A percentile compares a stretch with the other conserved stretches of the same genome.
Conservation (phyloP, 2,888 invertebrate species). For the Gryllus longicercus region DNA sequence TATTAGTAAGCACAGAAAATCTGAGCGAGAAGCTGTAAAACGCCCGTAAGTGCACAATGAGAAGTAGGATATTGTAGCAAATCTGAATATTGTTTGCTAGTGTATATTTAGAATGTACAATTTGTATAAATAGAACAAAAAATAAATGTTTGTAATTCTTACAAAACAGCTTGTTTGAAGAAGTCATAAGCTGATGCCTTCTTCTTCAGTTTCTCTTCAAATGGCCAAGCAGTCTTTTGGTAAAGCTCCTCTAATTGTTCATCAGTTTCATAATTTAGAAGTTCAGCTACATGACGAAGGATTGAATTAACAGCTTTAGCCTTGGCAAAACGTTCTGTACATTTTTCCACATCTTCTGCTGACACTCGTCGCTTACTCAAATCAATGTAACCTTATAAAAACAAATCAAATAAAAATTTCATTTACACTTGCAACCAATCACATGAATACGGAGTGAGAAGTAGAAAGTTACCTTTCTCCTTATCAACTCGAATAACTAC, state of each 20-base stretch:
- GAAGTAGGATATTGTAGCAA: neutral
- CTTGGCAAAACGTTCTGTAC: slow-evolving; percentile 97
- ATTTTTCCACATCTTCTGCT: slow-evolving; percentile 95
- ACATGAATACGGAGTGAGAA: neutral
- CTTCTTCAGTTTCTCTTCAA: slow-evolving; percentile 94
- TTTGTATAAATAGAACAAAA: neutral
- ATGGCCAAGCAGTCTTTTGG: slow-evolving; percentile 95
- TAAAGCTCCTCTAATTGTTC: slow-evolving; percentile 93
- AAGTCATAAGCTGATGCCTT: slow-evolving; percentile 96
- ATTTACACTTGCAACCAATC: neutral
- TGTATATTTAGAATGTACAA: neutral
- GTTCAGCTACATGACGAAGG: slow-evolving; percentile 92
- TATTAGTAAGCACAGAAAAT: neutral
- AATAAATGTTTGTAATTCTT: slow-evolving; percentile 46
- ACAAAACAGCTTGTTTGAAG: slow-evolving; percentile 97
- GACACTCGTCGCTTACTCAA: slow-evolving; percentile 98
- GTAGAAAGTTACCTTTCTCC: slow-evolving; percentile 76
- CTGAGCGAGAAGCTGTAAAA: neutral
- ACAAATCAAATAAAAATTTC: slow-evolving; percentile 38
- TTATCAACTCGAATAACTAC: slow-evolving; percentile 99
- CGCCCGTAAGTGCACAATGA: neutral
- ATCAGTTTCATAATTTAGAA: slow-evolving; percentile 85
- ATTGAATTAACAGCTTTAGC: slow-evolving; percentile 98
- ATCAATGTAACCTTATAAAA: slow-evolving; percentile 88
- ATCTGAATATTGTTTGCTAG: neutral